Evolutionary conservation across 2,797 vertebrate genomes (phyloP), one percentile per base, ranked within the genome.

Genomic region (Channa striata): DNA sequence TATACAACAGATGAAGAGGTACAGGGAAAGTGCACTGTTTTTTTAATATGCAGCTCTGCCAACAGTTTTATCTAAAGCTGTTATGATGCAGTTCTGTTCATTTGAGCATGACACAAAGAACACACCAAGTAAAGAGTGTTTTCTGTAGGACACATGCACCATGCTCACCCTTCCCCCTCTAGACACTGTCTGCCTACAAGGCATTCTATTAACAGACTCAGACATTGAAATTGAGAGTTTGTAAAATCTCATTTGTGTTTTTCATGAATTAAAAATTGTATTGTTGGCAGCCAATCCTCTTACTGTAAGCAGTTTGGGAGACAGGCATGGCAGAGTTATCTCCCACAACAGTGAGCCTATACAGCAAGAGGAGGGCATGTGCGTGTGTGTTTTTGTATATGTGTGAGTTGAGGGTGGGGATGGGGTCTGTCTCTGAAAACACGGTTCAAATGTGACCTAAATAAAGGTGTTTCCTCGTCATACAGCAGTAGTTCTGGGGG

Each of bases 201-300:
- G 83, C 81, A 78, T 90, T 86, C 81, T 80, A 87, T 93, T 89
- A 89, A 90, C 75, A 79, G 78, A 87, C 82, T 80, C 83, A 83
- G 84, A 91, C 83, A 82, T 64, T 83, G 86, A 89, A 91, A 90
- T 83, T 90, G 80, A 87, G 85, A 90, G 79, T 92, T 90, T 81
- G 73, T 79, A 74, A 93, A 92, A 91, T 93, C 88, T 92, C 85
- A 89, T 94, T 93, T 92, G 78, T 92, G 88, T 93, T 92, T 92
- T 93, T 93, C 86, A 82, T 91, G 90, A 94, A 93, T 94, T 92
- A 93, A 92, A 92, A 93, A 86, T 87, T 75, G 82, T 90, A 93
- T 93, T 93, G 91, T 93, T 92, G 87, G 87, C 84, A 88, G 85
- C 75, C 92, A 93, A 93, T 94, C 93, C 93, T 94, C 93, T 94